These are phyloP conservation scores for Masticophis lateralis DNA, from an alignment of 2,797 vertebrate species.

Conservation along the genomic window DNA sequence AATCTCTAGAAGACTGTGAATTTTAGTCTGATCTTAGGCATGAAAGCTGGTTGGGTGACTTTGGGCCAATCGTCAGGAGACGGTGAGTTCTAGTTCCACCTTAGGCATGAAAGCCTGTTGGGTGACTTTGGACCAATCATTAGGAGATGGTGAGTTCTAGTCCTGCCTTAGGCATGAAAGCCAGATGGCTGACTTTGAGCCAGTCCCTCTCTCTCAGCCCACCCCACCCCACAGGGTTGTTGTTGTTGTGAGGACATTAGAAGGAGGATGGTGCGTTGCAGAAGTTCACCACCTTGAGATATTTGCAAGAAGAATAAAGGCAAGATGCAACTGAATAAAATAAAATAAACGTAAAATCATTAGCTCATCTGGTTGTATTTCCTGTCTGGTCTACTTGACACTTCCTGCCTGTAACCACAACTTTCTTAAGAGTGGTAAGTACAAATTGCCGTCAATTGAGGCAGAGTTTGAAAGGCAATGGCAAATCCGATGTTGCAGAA, in stretches of 20 bases:
- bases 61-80: too few species aligned
- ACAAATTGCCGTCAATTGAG: neutral
- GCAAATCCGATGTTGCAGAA: neutral
- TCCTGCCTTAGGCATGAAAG: neutral
- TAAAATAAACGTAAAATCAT: neutral
- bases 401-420: neutral
- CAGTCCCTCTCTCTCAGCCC: neutral
- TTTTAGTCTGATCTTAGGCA: neutral
- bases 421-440: neutral
- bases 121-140: neutral
- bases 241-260: neutral
- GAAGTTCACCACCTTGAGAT: neutral
- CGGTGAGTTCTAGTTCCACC: rapidly evolving
- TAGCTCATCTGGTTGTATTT: neutral
- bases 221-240: neutral
- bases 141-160: neutral
- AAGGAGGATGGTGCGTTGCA: too few species aligned
- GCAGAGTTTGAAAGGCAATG: neutral
- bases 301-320: neutral
- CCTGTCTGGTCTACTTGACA: neutral
- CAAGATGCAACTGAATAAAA: neutral
- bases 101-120: too few species aligned
- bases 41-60: too few species aligned
- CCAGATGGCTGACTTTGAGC: neutral
- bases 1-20: neutral